Conservation (phyloP, 2,113 vertebrate genomes). For the Indicator indicator region DNA sequence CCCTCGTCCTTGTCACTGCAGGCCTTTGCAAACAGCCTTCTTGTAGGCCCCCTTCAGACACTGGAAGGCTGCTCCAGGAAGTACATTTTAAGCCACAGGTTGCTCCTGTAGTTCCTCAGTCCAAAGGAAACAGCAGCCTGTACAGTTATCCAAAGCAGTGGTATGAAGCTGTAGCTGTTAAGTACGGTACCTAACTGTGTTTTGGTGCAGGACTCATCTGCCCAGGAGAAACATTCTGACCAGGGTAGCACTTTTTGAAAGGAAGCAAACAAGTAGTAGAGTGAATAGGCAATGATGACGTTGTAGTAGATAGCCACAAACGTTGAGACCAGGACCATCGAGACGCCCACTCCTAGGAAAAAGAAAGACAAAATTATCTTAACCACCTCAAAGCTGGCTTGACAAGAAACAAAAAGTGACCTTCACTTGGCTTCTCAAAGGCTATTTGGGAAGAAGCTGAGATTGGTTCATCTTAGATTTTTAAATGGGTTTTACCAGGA, state of each 20-base stretch:
- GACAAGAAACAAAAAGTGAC: too few species aligned
- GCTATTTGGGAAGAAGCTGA: not conserved
- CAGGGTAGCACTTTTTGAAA: conserved; percentile 90
- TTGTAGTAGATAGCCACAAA: conserved; percentile 91
- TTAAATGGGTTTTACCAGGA: not conserved
- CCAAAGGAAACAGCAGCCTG: not conserved
- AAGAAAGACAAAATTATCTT: not conserved
- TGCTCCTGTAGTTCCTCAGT: not conserved
- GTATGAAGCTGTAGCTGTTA: not conserved
- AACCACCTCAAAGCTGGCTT: not conserved
- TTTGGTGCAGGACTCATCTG: conserved; percentile 80
- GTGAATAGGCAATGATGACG: conserved; percentile 90
- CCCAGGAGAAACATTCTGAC: conserved; percentile 81
- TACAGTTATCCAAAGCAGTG: not conserved
- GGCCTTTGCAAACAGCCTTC: too few species aligned
- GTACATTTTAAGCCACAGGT: accelerated
- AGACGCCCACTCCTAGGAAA: conserved; percentile 88
- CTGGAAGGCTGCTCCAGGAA: not conserved
- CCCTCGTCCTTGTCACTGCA: too few species aligned
- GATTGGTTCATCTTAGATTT: not conserved
- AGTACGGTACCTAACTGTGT: conserved; percentile 74
- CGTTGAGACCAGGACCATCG: conserved; percentile 86
- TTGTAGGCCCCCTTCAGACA: too few species aligned
- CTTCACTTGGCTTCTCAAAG: not conserved
- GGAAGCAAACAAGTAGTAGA: conserved; percentile 94